Evolutionary conservation across 2,888 invertebrate genomes (phyloP).

Genomic region (Stramonita haemastoma): DNA sequence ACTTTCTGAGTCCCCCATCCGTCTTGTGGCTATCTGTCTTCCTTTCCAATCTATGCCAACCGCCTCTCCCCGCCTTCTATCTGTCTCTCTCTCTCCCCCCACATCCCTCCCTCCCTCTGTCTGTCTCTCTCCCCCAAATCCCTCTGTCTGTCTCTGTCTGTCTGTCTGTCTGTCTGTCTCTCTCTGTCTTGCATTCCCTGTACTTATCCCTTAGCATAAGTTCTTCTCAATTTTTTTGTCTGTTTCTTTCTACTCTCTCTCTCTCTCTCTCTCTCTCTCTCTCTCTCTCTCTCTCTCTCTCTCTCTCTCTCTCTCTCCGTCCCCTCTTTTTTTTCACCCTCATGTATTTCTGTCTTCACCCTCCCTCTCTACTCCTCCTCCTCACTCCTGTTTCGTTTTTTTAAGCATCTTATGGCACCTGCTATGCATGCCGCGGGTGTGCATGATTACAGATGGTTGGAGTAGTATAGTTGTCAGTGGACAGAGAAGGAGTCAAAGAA

Average conservation of each 20-base stretch:
- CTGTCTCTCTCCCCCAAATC: background rate
- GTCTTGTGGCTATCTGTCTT: background rate
- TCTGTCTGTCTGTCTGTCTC: background rate
- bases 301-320: background rate
- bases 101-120: too few relatives aligned
- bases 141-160: background rate
- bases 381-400: background rate
- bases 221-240: background rate
- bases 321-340: background rate
- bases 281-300: background rate
- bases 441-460: too few relatives aligned
- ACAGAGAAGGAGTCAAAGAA: too few relatives aligned
- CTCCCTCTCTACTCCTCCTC: background rate
- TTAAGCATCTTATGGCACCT: too few relatives aligned
- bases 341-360: background rate
- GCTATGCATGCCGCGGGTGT: too few relatives aligned
- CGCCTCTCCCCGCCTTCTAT: background rate
- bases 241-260: background rate
- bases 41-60: background rate
- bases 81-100: background rate
- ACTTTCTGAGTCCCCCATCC: background rate
- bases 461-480: too few relatives aligned
- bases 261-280: conserved; percentile 7
- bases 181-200: too few relatives aligned
- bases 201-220: too few relatives aligned